Evolutionary conservation across 2,113 vertebrate genomes (phyloP), one percentile per base, ranked within the genome.

Genomic region (Hystrix brachyura): DNA sequence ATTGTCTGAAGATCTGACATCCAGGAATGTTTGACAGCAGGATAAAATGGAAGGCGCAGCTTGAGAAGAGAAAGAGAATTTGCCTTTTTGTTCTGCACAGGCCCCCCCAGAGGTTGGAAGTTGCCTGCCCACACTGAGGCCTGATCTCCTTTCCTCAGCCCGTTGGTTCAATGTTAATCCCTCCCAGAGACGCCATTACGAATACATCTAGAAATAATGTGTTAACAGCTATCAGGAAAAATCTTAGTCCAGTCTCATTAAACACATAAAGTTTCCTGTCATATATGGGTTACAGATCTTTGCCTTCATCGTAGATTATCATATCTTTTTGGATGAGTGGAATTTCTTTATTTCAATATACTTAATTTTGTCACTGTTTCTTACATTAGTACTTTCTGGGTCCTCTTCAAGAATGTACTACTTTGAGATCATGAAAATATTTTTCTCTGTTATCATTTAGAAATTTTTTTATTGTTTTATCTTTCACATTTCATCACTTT

Each of bases 1-100:
- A 7, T 46, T 51, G 1, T n/a, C 11, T 34, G 5, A 11, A 11
- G 10, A 4, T 29, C 17, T 1, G 4, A 18, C 25, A 43, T 43
- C n/a, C 12, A 34, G 27, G 11, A 69, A 12, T 69, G 27, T 46
- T 17, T 69, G 18, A 80, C 2, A 59, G 5, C 7, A 91, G 38
- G 48, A 9, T 32, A 23, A 53, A 23, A 69, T 81, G 12, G 27
- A 69, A 10, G 4, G 9, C n/a, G n/a, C 27, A 81, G 38, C 17
- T 32, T 27, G 32, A 46, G 19, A 55, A 55, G 13, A 46, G 27
- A 10, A 43, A n/a, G 29, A 72, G 23, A 72, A n/a, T 51, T 62
- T 38, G 21, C 12, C 19, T 74, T 27, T 19, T 38, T 13, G 1
- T 64, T 76, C 27, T 17, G 23, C 11, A 17, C 7, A 48, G 34